Evolutionary conservation across 2,888 invertebrate species (phyloP).

Genomic region (Pedicia rivosa): DNA sequence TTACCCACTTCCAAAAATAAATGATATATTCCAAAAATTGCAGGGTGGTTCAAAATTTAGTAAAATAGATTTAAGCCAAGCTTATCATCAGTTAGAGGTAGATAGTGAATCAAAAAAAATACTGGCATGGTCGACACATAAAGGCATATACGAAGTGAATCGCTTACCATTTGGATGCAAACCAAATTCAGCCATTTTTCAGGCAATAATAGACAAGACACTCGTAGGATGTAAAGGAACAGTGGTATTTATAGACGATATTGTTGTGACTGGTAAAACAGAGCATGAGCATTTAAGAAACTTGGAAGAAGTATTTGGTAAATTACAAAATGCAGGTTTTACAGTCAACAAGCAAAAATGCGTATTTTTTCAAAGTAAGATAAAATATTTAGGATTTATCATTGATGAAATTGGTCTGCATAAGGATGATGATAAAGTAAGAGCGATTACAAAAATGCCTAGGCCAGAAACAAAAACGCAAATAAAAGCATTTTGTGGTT

Average conservation of each 20-base stretch:
- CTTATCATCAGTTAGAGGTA: no score
- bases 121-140: no score
- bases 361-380: constrained; percentile 14
- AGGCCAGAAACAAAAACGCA: constrained; percentile 13
- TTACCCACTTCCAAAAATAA: no score
- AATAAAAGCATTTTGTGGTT: constrained; percentile 19
- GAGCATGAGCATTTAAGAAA: constrained; percentile 14
- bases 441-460: constrained; percentile 15
- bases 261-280: constrained; percentile 16
- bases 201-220: no score
- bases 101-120: no score
- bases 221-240: no score
- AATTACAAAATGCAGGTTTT: constrained; percentile 12
- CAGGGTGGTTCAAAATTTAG: no score
- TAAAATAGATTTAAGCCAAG: no score
- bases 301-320: constrained; percentile 14
- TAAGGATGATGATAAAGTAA: constrained; percentile 16
- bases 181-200: no score
- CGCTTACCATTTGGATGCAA: no score
- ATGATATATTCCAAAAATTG: no score
- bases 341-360: constrained; percentile 18
- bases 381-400: constrained; percentile 18
- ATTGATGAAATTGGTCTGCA: constrained; percentile 17
- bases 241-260: constrained; percentile 18
- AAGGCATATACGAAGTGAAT: no score